Conservation (phyloP, 2,888 invertebrate species). For the Apotomis turbidana region DNA sequence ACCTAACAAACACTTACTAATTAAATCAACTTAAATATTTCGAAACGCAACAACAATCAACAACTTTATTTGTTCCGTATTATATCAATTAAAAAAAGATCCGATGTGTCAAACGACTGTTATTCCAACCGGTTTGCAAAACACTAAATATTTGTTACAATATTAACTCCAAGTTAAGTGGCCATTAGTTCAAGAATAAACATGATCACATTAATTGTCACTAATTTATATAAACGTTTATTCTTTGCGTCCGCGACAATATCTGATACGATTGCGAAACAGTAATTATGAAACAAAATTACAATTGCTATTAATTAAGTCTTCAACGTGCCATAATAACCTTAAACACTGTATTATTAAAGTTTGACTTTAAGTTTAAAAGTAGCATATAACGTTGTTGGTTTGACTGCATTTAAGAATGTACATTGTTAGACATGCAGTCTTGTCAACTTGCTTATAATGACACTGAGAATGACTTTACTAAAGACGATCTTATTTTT, state of each 20-base stretch:
- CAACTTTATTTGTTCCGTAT: conserved; percentile 6
- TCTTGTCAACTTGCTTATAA: conserved; percentile 21
- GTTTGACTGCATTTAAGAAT: conserved; percentile 19
- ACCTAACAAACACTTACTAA: neutral
- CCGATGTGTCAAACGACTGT: conserved; percentile 26
- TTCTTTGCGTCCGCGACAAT: neutral
- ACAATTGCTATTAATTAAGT: neutral
- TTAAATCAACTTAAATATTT: neutral
- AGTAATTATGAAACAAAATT: conserved; percentile 12
- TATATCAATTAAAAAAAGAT: conserved; percentile 28
- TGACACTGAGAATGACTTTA: conserved; percentile 11
- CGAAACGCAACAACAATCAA: conserved; percentile 20
- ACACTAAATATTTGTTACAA: conserved; percentile 23
- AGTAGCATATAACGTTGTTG: neutral
- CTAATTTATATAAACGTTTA: conserved; percentile 30
- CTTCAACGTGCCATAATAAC: neutral
- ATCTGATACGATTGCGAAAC: conserved; percentile 31
- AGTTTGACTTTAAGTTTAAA: neutral
- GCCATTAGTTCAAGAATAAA: conserved; percentile 20
- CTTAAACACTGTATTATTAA: neutral
- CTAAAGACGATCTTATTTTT: neutral
- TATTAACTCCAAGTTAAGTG: conserved; percentile 22
- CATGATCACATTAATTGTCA: conserved; percentile 26
- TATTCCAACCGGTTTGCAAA: conserved; percentile 27
- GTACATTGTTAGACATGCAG: conserved; percentile 23